These are phyloP conservation scores for Caretta caretta DNA, from an alignment of 2,113 vertebrate species.

Conservation along the genomic window DNA sequence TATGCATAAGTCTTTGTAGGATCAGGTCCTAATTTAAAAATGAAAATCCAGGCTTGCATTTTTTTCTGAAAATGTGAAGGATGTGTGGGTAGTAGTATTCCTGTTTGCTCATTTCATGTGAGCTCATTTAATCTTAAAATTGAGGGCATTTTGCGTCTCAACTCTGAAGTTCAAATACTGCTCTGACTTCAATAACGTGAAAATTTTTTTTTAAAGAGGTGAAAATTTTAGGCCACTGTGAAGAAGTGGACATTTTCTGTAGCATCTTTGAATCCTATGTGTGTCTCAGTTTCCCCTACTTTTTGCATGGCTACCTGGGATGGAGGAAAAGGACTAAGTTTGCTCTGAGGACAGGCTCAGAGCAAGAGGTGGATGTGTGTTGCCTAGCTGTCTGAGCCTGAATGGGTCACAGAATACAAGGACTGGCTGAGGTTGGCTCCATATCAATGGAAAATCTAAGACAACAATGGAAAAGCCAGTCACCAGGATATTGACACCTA, in stretches of 20 bases:
- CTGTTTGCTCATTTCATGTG: fast-evolving
- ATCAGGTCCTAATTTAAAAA: background rate
- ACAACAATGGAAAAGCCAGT: background rate
- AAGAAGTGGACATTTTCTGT: background rate
- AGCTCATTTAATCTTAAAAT: background rate
- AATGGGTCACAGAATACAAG: too few species aligned
- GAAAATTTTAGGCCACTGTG: background rate
- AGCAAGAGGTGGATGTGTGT: too few species aligned
- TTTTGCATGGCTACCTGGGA: too few species aligned
- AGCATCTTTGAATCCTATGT: background rate
- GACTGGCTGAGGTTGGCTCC: too few species aligned
- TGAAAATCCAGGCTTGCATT: background rate
- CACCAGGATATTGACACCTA: background rate
- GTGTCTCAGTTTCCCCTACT: background rate
- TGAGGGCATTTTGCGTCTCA: background rate
- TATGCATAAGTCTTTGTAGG: background rate
- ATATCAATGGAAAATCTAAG: background rate
- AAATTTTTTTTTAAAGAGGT: background rate
- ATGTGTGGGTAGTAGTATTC: background rate
- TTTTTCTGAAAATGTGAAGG: background rate
- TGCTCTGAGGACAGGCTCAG: too few species aligned
- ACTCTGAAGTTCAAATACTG: background rate
- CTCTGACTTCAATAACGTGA: background rate
- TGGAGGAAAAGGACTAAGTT: too few species aligned
- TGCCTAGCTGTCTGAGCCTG: too few species aligned